phyloP scores from a whole-genome alignment of 2,797 vertebrate species.

The Mycteria americana region DNA sequence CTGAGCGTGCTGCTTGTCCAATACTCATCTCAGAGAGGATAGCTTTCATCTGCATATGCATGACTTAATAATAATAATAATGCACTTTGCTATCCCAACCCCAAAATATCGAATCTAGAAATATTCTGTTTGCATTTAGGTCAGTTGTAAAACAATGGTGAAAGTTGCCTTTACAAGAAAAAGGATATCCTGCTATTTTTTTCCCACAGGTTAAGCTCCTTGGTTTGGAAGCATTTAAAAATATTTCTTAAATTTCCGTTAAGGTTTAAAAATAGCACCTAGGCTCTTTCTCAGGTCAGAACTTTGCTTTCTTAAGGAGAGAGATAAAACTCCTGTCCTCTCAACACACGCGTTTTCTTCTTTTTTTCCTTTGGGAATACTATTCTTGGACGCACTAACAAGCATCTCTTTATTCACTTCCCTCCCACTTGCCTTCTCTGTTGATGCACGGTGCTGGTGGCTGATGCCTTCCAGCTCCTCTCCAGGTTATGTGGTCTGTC shows the following conservation, averaged over 20 bases:
- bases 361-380: neutral
- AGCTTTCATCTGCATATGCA: neutral
- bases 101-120: neutral
- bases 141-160: neutral
- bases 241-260: neutral
- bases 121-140: neutral
- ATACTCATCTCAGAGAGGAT: neutral
- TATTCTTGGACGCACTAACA: neutral
- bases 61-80: neutral
- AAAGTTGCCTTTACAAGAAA: neutral
- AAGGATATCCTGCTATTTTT: slow-evolving; percentile 9
- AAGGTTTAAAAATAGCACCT: neutral
- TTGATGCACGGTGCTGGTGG: neutral
- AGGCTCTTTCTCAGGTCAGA: neutral
- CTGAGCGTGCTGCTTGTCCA: neutral
- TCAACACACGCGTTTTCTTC: neutral
- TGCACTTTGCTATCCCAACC: neutral
- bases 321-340: neutral
- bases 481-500: neutral
- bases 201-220: neutral
- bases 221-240: neutral
- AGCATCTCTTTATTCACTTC: neutral
- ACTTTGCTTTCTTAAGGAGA: neutral
- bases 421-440: neutral
- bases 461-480: neutral